Base-by-base conservation (phyloP, 2,888 invertebrate species). In the Drosophila histrio region DNA sequence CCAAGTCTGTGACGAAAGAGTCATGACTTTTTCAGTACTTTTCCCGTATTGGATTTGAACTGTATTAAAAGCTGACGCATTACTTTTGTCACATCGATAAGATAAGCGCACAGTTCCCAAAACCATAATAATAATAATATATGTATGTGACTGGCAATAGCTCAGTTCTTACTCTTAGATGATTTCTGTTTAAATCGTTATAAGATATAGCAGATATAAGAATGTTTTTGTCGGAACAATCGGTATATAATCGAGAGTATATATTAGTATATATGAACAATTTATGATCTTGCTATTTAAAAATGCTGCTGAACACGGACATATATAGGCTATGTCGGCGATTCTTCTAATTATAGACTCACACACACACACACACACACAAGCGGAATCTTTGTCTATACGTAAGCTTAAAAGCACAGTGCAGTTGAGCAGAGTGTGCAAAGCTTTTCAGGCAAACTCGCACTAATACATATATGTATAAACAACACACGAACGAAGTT, bases 1-100 rank as follows among this genome's bases (percentile, higher is more conserved):
- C 15, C 28, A 8, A 36, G 36, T 19, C n/a, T 19, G 19, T 39
- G 1, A 9, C 6, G 17, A 8, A 15, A 17, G 3, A 17, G 3
- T 9, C 21, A 24, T 44, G 28, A 44, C 11, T 5, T 15, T 3
- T 44, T n/a, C 2, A 30, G 11, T 15, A 4, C 15, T 49, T 49
- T 22, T 7, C 22, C 3, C 7, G 15, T 11, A 28, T 38, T 30
- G 36, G 43, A 41, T 54, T 34, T 47, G 11, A 15, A 19, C 17
- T n/a, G 15, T 43, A 43, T 54, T 22, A 17, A 38, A 30, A 38
- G 24, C 41, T n/a, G 24, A 54, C 3, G 41, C 17, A 38, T 11
- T 43, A 36, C 4, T 38, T 41, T 41, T 49, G 32, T 38, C 19
- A 32, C 28, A 2, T 8, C 34, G 74, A 71, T 71, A 54, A 71